Evolutionary conservation across 1,140 invertebrate species (phyloP).

Genomic region (Drosophila neocordata): DNA sequence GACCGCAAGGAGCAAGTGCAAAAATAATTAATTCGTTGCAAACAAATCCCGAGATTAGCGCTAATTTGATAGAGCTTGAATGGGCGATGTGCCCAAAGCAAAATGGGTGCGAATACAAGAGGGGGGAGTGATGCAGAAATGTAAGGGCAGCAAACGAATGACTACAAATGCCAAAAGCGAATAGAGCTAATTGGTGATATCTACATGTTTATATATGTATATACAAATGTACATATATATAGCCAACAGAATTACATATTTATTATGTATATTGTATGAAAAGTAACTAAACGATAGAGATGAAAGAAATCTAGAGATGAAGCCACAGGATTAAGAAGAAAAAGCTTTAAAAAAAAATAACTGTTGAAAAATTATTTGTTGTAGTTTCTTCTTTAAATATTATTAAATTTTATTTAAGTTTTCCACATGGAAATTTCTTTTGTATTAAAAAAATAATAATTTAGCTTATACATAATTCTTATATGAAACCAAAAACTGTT

Average conservation of each 20-base stretch:
- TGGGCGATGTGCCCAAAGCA: conserved; percentile 39
- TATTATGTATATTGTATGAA: not conserved
- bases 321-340: no score
- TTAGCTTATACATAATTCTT: no score
- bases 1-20: conserved; percentile 52
- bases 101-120: not conserved
- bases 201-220: not conserved
- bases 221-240: not conserved
- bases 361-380: no score
- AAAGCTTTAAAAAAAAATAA: no score
- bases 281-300: not conserved
- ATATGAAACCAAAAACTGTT: no score
- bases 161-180: conserved; percentile 14
- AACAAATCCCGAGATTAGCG: conserved; percentile 55
- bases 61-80: conserved; percentile 56
- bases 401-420: no score
- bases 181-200: conserved; percentile 34
- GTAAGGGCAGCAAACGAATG: conserved; percentile 5
- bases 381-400: no score
- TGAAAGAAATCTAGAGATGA: not conserved
- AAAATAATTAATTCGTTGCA: conserved; percentile 69
- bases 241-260: conserved; percentile 1
- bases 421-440: no score
- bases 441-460: no score
- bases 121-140: not conserved